Base-by-base conservation (phyloP, 1,140 invertebrate genomes). In the Scaptomyza pallida region DNA sequence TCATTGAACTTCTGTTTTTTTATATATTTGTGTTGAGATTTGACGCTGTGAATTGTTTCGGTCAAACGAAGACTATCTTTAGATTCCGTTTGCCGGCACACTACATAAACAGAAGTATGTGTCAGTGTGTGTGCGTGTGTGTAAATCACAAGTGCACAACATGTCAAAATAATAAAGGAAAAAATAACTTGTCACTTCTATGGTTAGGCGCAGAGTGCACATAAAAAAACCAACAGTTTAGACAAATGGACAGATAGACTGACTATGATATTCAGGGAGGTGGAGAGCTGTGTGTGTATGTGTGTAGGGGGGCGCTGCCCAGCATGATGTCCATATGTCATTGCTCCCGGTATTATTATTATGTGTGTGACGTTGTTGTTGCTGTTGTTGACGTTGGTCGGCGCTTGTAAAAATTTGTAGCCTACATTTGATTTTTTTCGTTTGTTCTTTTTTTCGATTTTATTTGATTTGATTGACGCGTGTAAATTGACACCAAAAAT, bases 101-200 rank as follows among this genome's bases (percentile, higher is more conserved):
- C 5, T 13, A 33, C n/a, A 30, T 6, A 30, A 21, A 30, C n/a
- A 35, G 1, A 21, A 41, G 48, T 12, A 35, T 40, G 40, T 56
- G 19, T 43, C n/a, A n/a, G 23, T 48, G 19, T 64, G 30, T 59
- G 62, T 60, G 48, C 59, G 26, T 19, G 48, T 72, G 54, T 75
- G 41, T 59, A 64, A 65, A 59, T 68, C 62, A 67, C 62, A 72
- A 75, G 68, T 75, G 72, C 72, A 75, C 72, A 74, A 74, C 69
- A 75, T 68, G 73, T 75, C 73, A 75, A 75, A 75, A 75, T 75
- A 75, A 75, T 75, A 72, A 75, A 75, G 69, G 73, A 75, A 75
- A 75, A 75, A 75, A 75, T 72, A 75, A 75, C 73, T 75, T 75
- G 73, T 75, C 73, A 75, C 69, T 75, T 75, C 62, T 64, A 30